These are phyloP conservation scores for Catocala nupta DNA, from an alignment of 2,888 invertebrate species.

Conservation along the genomic window DNA sequence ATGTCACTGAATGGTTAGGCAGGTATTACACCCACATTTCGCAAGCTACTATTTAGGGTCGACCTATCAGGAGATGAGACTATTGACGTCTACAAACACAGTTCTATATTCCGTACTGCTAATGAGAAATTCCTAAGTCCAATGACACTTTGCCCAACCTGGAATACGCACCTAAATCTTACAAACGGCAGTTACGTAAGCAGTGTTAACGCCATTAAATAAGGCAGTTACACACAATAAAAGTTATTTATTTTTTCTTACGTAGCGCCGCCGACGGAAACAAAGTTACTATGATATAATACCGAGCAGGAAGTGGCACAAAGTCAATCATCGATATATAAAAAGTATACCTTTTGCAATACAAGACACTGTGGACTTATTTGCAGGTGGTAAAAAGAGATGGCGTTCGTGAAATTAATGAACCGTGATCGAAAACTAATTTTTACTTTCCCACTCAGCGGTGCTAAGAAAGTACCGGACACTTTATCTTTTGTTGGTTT, in stretches of 20 bases:
- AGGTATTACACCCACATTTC: no score
- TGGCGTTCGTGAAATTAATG: constrained; percentile 61
- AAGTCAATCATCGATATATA: constrained; percentile 48
- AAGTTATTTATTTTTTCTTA: constrained; percentile 14
- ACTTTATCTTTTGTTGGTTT: not conserved
- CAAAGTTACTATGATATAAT: constrained; percentile 49
- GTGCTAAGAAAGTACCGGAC: constrained; percentile 45
- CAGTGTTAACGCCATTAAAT: constrained; percentile 15
- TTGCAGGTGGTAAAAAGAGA: constrained; percentile 40
- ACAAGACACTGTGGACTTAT: constrained; percentile 41
- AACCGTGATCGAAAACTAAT: constrained; percentile 65
- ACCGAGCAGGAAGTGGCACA: constrained; percentile 47
- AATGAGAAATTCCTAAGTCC: no score
- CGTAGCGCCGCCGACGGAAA: constrained; percentile 34
- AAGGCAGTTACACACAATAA: constrained; percentile 1
- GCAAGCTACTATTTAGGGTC: no score
- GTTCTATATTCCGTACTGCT: no score
- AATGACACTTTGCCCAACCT: no score
- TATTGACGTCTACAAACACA: no score
- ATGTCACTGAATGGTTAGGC: no score
- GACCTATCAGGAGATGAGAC: no score
- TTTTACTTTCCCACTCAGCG: constrained; percentile 52
- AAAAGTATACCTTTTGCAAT: constrained; percentile 57
- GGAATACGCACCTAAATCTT: no score
- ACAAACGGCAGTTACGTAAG: no score